A percentile compares a stretch with the other conserved stretches of the same genome.
These are phyloP conservation scores for Drosophila quadrilineata DNA, from an alignment of 1,140 invertebrate genomes.

Conservation along the genomic window DNA sequence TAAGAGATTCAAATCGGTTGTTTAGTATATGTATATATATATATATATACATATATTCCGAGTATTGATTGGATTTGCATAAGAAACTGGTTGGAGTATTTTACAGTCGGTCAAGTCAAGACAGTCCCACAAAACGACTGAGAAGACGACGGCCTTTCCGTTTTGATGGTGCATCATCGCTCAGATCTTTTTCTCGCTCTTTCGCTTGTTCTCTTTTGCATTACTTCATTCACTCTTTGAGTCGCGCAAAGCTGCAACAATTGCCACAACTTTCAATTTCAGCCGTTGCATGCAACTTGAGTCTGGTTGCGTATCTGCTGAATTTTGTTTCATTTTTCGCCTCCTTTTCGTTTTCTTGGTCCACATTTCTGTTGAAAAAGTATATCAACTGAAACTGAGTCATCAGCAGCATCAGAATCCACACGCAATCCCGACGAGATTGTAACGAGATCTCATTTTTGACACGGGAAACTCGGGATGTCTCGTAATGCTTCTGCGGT, in stretches of 20 bases:
- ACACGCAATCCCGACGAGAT: not conserved
- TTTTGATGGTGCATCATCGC: slow-evolving; percentile 22
- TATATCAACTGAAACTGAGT: slow-evolving; percentile 29
- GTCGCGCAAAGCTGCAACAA: slow-evolving; percentile 23
- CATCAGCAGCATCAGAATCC: slow-evolving; percentile 15
- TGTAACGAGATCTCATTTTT: slow-evolving; percentile 28
- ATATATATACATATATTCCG: no score
- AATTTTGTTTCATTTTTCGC: not conserved
- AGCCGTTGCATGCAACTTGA: slow-evolving; percentile 3
- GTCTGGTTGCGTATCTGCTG: not conserved
- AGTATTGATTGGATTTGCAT: slow-evolving; percentile 23
- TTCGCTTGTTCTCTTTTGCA: not conserved
- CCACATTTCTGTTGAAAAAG: slow-evolving; percentile 33
- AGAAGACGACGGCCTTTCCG: not conserved
- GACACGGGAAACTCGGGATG: slow-evolving; percentile 36
- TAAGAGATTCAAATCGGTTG: slow-evolving; percentile 16
- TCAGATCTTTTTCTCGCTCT: not conserved
- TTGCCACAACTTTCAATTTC: slow-evolving; percentile 42
- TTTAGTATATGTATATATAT: not conserved
- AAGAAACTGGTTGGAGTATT: slow-evolving; percentile 16
- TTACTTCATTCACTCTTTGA: not conserved
- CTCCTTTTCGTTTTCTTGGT: slow-evolving; percentile 3
- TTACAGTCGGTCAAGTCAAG: slow-evolving; percentile 20
- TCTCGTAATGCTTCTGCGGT: slow-evolving; percentile 25
- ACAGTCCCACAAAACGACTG: no score